Evolutionary conservation across 2,888 invertebrate genomes (phyloP), one percentile per base, ranked within the genome.

Genomic region (Holacanthella duospinosa): DNA sequence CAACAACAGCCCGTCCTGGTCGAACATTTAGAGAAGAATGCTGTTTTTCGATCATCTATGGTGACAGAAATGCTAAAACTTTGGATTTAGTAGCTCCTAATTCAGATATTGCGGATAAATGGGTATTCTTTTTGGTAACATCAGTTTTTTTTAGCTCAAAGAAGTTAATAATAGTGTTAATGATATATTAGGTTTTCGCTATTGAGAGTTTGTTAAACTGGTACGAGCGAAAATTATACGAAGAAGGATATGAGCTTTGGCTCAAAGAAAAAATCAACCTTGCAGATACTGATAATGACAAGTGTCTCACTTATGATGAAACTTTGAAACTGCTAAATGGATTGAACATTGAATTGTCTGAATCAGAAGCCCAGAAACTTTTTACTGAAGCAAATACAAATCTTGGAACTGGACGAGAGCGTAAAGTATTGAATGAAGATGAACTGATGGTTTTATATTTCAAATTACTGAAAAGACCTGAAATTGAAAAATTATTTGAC

Each of bases 371-470:
- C 2, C 76, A 75, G 67, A 75, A 76, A 59, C 73, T 82, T 55
- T 84, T 83, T 74, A 75, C 80, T 71, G 82, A 67, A 19, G 67
- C 70, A 3, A 70, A 70, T 58, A 63, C 58, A 2, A 61, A 44
- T 57, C 59, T 48, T 56, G 64, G 54, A 29, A 59, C 53, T 9
- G 64, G 67, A n/a, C 73, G 74, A 44, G 71, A 74, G 26, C 76
- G 78, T 62, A 76, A 79, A 64, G 77, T 76, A 12, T 74, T 83
- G 62, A 80, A 83, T 70, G 76, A 77, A 29, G 78, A 81, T 16
- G 83, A 83, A 74, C 83, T 83, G 75, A 77, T 82, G 21, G 70
- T 76, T 28, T 81, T 83, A 71, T 83, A 82, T 74, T 77, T 80
- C 62, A 70, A 76, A 28, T 75, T 83, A 21, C 79, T 80, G 27